A percentile compares a stretch with the other conserved stretches of the same genome.
Evolutionary conservation across 2,888 invertebrate species (phyloP).

Genomic region (Melikaiella ostensackeni): DNA sequence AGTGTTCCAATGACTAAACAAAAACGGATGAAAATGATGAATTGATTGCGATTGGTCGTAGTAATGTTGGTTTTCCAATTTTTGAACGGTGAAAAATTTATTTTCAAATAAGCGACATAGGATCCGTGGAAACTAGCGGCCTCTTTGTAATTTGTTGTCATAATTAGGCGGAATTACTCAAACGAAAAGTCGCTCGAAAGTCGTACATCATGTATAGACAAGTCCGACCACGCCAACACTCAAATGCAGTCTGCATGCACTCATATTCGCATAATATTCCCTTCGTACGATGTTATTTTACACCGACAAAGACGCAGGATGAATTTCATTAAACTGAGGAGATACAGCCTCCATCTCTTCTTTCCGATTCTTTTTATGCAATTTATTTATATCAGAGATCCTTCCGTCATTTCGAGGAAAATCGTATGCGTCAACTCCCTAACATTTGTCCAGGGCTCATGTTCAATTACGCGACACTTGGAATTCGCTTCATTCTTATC

Average conservation of each 20-base stretch:
- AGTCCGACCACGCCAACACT: constrained; percentile 54
- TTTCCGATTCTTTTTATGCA: constrained; percentile 34
- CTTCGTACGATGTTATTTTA: constrained; percentile 19
- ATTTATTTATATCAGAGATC: constrained; percentile 31
- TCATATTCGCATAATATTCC: constrained; percentile 30
- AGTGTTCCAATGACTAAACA: too few relatives aligned
- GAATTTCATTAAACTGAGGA: constrained; percentile 50
- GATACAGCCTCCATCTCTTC: constrained; percentile 18
- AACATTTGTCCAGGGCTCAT: background rate
- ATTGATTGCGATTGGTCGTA: too few relatives aligned
- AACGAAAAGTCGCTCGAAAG: constrained; percentile 59
- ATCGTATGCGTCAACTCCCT: background rate
- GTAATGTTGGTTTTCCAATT: background rate
- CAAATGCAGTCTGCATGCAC: constrained; percentile 45
- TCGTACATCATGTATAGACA: constrained; percentile 73
- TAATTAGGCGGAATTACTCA: constrained; percentile 73
- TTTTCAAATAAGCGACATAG: constrained; percentile 15
- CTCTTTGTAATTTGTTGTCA: constrained; percentile 62
- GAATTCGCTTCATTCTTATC: background rate
- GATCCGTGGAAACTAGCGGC: constrained; percentile 49
- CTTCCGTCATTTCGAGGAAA: constrained; percentile 24
- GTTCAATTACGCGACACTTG: background rate
- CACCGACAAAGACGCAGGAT: constrained; percentile 54
- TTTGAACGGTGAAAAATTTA: background rate
- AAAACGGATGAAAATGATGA: too few relatives aligned